phyloP scores from a whole-genome alignment of 2,113 vertebrate genomes.

The Pavo muticus region DNA sequence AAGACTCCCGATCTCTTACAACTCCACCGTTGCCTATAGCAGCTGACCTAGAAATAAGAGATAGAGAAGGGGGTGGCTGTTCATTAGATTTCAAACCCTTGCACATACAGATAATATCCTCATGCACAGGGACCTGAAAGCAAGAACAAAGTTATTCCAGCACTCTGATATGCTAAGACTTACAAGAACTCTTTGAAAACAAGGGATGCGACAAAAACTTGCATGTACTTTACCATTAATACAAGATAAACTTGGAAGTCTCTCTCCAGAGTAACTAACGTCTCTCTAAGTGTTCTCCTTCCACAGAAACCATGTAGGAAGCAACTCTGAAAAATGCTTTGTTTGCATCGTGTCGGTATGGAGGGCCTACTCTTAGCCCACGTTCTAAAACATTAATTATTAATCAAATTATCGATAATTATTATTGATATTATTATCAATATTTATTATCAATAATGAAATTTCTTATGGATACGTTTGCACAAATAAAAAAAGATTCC shows the following conservation, averaged over 20 bases:
- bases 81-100: constrained; percentile 41
- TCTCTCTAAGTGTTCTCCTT: neutral
- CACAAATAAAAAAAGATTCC: neutral
- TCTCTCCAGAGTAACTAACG: neutral
- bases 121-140: neutral
- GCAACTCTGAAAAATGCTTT: constrained; percentile 57
- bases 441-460: neutral
- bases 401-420: neutral
- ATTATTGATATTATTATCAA: too few species aligned
- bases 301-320: constrained; percentile 26
- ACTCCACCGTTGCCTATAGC: constrained; percentile 1
- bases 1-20: constrained; percentile 36
- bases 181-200: neutral
- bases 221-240: neutral
- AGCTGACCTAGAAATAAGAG: constrained; percentile 49
- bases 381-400: neutral
- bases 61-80: neutral
- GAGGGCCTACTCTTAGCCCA: neutral
- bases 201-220: neutral
- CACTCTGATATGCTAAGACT: neutral
- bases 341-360: constrained; percentile 9
- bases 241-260: constrained; percentile 32
- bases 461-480: constrained; percentile 20
- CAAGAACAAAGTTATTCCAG: neutral
- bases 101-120: neutral